A percentile compares a stretch with the other conserved stretches of the same genome.
Evolutionary conservation across 2,888 invertebrate genomes (phyloP).

Genomic region (Gerosis bhagava): DNA sequence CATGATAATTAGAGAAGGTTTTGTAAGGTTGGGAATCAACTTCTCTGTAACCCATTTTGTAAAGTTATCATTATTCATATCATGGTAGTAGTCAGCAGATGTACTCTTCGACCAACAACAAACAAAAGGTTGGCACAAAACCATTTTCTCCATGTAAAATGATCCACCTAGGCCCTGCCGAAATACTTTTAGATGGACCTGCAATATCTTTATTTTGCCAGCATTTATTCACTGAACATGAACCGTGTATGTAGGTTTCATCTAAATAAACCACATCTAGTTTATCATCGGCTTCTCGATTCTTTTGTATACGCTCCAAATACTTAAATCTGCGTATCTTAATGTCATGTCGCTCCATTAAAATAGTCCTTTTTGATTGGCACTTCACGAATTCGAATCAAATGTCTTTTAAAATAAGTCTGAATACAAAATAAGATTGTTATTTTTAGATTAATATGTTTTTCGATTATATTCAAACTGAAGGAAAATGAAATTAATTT

Average conservation of each 20-base stretch:
- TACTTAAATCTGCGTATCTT: slow-evolving; percentile 23
- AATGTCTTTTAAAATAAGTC: slow-evolving; percentile 26
- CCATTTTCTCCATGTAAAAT: slow-evolving; percentile 8
- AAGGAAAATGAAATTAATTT: slow-evolving; percentile 22
- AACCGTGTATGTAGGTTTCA: slow-evolving; percentile 26
- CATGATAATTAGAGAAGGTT: slow-evolving; percentile 12
- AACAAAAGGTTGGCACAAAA: slow-evolving; percentile 8
- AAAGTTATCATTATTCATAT: slow-evolving; percentile 26
- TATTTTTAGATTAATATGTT: slow-evolving; percentile 3
- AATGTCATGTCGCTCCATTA: slow-evolving; percentile 28
- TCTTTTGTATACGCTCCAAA: slow-evolving; percentile 20
- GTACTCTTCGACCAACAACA: slow-evolving; percentile 14
- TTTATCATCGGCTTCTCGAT: slow-evolving; percentile 14
- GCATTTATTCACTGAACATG: slow-evolving; percentile 21
- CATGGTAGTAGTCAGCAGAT: slow-evolving; percentile 26
- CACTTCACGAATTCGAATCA: slow-evolving; percentile 23
- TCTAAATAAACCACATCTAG: slow-evolving; percentile 27
- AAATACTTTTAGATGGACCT: neutral
- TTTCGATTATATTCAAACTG: slow-evolving; percentile 22
- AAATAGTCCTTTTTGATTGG: slow-evolving; percentile 28
- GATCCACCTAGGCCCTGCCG: slow-evolving; percentile 1
- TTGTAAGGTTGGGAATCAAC: slow-evolving; percentile 26
- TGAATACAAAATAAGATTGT: slow-evolving; percentile 21
- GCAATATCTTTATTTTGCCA: slow-evolving; percentile 15
- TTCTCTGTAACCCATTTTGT: slow-evolving; percentile 28